Evolutionary conservation across 2,113 vertebrate species (phyloP).

Genomic region (Riparia riparia): DNA sequence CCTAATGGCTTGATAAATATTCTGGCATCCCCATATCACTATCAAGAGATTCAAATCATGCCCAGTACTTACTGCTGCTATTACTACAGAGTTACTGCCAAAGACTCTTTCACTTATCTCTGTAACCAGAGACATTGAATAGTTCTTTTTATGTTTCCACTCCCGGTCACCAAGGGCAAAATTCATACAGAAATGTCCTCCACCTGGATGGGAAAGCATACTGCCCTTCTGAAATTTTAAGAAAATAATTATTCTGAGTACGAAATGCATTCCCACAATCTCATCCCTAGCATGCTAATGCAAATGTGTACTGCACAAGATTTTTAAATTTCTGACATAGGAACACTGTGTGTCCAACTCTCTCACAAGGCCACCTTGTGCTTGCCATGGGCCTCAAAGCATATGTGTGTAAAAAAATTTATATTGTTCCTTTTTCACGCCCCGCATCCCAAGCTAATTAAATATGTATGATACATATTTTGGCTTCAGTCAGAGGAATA

Average conservation of each 20-base stretch:
- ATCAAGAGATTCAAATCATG: conserved; percentile 79
- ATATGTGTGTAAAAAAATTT: background rate
- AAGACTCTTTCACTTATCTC: conserved; percentile 79
- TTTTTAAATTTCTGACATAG: background rate
- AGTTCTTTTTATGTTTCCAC: conserved; percentile 73
- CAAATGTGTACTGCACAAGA: background rate
- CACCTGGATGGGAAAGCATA: conserved; percentile 4
- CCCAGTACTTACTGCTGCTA: conserved; percentile 70
- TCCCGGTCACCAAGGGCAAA: conserved; percentile 65
- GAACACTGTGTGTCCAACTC: background rate
- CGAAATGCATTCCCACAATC: conserved; percentile 17
- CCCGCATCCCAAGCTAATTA: background rate
- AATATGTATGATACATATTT: background rate
- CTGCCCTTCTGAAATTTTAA: conserved; percentile 34
- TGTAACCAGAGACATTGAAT: conserved; percentile 70
- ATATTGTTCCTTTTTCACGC: background rate
- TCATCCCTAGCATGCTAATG: background rate
- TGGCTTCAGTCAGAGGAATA: background rate
- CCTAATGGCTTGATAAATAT: conserved; percentile 81
- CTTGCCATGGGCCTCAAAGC: background rate
- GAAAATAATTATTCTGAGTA: conserved; percentile 10
- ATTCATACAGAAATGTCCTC: conserved; percentile 61
- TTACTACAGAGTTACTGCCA: conserved; percentile 72
- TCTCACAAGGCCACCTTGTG: background rate
- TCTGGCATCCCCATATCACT: conserved; percentile 70